Percentiles rank a stretch among this genome's conserved stretches.
phyloP scores from a whole-genome alignment of 2,797 vertebrate species.

The Sylvia borin region DNA sequence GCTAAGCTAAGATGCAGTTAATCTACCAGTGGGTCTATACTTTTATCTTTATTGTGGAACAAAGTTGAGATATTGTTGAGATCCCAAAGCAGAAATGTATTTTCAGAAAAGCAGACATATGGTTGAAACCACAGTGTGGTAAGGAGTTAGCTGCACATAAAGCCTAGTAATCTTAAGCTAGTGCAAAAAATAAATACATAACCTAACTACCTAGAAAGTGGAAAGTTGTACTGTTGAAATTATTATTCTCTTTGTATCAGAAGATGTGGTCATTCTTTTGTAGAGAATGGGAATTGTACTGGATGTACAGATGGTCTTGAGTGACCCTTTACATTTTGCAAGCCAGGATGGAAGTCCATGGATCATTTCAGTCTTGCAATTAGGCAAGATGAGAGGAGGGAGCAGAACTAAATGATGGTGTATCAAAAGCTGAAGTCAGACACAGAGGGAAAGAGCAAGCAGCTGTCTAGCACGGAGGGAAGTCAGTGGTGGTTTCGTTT shows the following conservation, averaged over 20 bases:
- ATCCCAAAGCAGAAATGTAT: not conserved
- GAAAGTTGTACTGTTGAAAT: slow-evolving; percentile 40
- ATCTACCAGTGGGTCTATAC: slow-evolving; percentile 4
- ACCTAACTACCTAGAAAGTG: not conserved
- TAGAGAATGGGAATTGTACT: slow-evolving; percentile 22
- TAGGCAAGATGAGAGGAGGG: not conserved
- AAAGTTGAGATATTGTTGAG: not conserved
- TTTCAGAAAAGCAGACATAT: slow-evolving; percentile 36
- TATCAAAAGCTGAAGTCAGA: slow-evolving; percentile 45
- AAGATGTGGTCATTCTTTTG: slow-evolving; percentile 29
- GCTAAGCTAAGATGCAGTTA: not conserved
- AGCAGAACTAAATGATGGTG: not conserved
- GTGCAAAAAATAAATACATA: slow-evolving; percentile 47
- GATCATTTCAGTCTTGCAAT: slow-evolving; percentile 29
- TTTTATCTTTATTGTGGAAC: not conserved
- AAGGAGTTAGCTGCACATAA: not conserved
- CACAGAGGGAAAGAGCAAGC: not conserved
- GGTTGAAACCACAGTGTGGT: not conserved
- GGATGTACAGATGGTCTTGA: slow-evolving; percentile 51
- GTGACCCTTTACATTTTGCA: not conserved
- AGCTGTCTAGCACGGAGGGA: slow-evolving; percentile 17
- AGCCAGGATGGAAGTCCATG: slow-evolving; percentile 24
- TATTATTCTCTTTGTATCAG: slow-evolving; percentile 36
- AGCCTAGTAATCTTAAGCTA: not conserved
- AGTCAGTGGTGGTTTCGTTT: not conserved